phyloP scores from a whole-genome alignment of 2,113 vertebrate species.

The Salminus brasiliensis region DNA sequence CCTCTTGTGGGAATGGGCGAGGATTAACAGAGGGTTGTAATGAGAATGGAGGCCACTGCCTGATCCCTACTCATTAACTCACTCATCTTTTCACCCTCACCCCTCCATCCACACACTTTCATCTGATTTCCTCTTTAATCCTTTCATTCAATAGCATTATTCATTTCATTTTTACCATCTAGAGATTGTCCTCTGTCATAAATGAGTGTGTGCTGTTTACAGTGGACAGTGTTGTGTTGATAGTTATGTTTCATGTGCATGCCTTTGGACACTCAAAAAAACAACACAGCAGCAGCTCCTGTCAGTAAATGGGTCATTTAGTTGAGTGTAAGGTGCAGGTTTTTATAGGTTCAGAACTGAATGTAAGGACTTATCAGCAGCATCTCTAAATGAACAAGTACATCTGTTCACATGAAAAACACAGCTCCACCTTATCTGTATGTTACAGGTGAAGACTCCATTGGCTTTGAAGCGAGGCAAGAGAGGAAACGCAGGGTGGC shows the following conservation, averaged over 20 bases:
- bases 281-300: background rate
- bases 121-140: slow-evolving; percentile 52
- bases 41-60: slow-evolving; percentile 78
- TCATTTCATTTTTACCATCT: background rate
- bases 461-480: slow-evolving; percentile 68
- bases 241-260: background rate
- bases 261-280: slow-evolving; percentile 4
- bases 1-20: slow-evolving; percentile 86
- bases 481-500: slow-evolving; percentile 76
- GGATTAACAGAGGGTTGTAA: slow-evolving; percentile 84
- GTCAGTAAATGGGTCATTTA: slow-evolving; percentile 14
- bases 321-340: background rate
- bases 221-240: background rate
- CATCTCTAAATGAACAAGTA: background rate
- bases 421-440: slow-evolving; percentile 5
- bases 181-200: background rate
- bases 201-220: slow-evolving; percentile 10
- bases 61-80: slow-evolving; percentile 60
- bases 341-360: background rate
- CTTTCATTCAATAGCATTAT: slow-evolving; percentile 52
- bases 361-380: background rate
- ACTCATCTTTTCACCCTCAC: slow-evolving; percentile 57
- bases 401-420: slow-evolving; percentile 12
- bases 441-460: slow-evolving; percentile 18
- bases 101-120: slow-evolving; percentile 45